Base-by-base conservation (phyloP, 2,888 invertebrate species). In the Drosophila fulvimacula region DNA sequence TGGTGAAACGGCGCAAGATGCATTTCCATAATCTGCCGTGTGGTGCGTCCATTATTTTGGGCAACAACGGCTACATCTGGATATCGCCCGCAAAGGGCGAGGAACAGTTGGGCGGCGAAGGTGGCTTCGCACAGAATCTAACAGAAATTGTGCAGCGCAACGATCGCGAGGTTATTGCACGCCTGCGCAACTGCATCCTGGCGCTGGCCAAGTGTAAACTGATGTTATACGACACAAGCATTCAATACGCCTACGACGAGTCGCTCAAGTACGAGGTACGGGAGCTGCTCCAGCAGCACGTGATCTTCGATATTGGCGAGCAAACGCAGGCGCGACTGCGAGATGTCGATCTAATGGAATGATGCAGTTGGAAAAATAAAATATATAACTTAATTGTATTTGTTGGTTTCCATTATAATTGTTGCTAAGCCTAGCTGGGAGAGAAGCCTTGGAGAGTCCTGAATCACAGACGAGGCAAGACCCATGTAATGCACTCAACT, bases 31-130 rank as follows among this genome's bases (percentile, higher is more conserved):
- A 96, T 92, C 93, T 99, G 60, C 95, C 97, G 0, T 97, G 97
- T 91, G 99, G 99, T 0, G 97, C 97, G 0, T 97, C 97, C 68
- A 93, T 99, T 24, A 98, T 99, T 68, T 94, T 99, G 27, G 99
- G 99, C 9, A 98, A 98, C 91, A 99, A 99, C 92, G 99, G 99
- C 0, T 98, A 96, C 88, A 95, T 99, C 73, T 99, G 98, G 98
- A 96, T 99, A 64, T 96, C 96, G 65, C 96, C 97, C 0, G 94
- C 93, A 6, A 93, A 94, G 7, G 93, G 94, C 48, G 94, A 95
- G 57, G 95, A 95, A 32, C 93, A 93, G 76, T 90, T 95, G 69
- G 94, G 94, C 46, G 94, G 94, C 49, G 95, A 95, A 27, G 96
- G 96, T 38, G 97, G 97, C 19, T 97, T 96, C 89, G 94, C 95